Evolutionary conservation across 2,113 vertebrate genomes (phyloP).

Genomic region (Mesembrinibis cayennensis): DNA sequence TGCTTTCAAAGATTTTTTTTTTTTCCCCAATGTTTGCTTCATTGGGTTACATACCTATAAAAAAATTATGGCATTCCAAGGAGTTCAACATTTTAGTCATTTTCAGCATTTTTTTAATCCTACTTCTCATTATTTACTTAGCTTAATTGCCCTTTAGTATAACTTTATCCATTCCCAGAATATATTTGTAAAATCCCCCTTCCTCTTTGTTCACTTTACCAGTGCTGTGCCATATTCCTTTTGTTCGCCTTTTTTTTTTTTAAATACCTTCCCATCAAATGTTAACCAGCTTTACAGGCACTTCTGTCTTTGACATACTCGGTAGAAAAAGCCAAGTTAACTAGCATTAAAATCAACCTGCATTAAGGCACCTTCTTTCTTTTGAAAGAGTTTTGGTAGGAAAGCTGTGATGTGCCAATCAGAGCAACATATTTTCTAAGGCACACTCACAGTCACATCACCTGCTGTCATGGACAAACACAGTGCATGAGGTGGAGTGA

Average conservation of each 20-base stretch:
- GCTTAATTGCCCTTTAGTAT: not conserved
- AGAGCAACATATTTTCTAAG: not conserved
- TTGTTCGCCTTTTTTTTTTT: not conserved
- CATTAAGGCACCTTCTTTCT: not conserved
- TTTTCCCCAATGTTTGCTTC: not conserved
- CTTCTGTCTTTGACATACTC: not conserved
- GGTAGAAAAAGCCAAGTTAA: not conserved
- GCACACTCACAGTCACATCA: not conserved
- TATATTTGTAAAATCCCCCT: not conserved
- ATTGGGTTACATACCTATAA: not conserved
- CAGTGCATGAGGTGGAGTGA: rapidly evolving
- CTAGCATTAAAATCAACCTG: not conserved
- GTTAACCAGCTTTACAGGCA: not conserved
- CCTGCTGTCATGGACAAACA: not conserved
- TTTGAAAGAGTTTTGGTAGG: not conserved
- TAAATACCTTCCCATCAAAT: not conserved
- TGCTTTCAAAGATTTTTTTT: not conserved
- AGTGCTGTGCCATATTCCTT: not conserved
- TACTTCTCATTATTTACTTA: not conserved
- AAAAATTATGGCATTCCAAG: not conserved
- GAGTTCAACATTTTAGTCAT: not conserved
- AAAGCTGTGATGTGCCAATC: not conserved
- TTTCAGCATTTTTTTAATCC: not conserved
- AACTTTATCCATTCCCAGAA: not conserved
- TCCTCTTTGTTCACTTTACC: not conserved